Evolutionary conservation across 2,888 invertebrate genomes (phyloP), one percentile per base, ranked within the genome.

Genomic region (Netelia melanura): DNA sequence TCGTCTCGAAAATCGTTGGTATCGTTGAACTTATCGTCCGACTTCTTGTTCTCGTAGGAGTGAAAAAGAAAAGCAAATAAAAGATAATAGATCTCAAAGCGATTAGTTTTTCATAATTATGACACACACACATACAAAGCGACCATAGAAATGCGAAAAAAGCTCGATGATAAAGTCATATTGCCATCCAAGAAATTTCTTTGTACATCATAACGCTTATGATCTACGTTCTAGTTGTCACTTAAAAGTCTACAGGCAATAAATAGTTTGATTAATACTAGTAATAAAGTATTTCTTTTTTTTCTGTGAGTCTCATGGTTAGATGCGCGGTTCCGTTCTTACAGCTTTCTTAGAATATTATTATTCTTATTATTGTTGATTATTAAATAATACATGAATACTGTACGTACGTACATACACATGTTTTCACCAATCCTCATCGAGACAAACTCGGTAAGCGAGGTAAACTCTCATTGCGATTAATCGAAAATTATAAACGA

Each of bases 241-340:
- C 85, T 87, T 89, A 87, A 85, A 87, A 70, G 65, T 85, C 88
- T 87, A 78, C 48, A 88, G 52, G 86, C 89, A 89, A 90, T 88
- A 89, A 88, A 90, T 89, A 88, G 70, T 67, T 84, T 68, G 82
- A 86, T 87, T 84, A 82, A 84, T 88, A 87, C 70, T 84, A 84
- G 81, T 38, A 67, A 74, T 77, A 70, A 78, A 61, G 75, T 79
- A 86, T 38, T 38, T 78, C 72, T 74, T 79, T 82, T 79, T 76
- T 74, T 21, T 68, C 76, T 54, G 79, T 85, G 83, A 83, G 80
- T 83, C 80, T 80, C 25, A 56, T 77, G 68, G 72, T 77, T 72
- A 58, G 85, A 81, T 78, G 72, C 80, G 67, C 77, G 58, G 8
- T 81, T 79, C 67, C 14, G 6, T 70, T 72, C 9, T 62, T 65